Conservation (phyloP, 2,888 invertebrate genomes). For the Busseola fusca region DNA sequence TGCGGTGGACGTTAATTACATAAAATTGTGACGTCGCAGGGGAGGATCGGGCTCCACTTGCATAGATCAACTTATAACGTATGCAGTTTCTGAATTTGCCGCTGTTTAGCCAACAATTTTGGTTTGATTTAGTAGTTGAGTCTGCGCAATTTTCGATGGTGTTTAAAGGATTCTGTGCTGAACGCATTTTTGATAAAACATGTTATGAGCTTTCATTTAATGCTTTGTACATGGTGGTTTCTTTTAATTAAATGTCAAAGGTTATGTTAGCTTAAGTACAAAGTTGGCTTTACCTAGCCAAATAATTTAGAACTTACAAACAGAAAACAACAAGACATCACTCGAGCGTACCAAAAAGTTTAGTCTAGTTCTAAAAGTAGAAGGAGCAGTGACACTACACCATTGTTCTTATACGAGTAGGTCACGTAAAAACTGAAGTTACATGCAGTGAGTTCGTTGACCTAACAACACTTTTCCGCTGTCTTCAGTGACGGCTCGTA, state of each 20-base stretch:
- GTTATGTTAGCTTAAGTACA: neutral
- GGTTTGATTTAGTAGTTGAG: constrained; percentile 46
- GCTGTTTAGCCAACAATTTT: constrained; percentile 67
- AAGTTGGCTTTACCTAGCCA: neutral
- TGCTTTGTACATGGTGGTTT: neutral
- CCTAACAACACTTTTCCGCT: constrained; percentile 50
- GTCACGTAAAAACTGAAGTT: constrained; percentile 59
- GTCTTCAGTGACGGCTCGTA: constrained; percentile 41
- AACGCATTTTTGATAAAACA: neutral
- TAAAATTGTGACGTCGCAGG: constrained; percentile 82
- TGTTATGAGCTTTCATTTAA: neutral
- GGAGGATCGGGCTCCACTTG: constrained; percentile 70
- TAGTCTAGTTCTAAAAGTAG: constrained; percentile 40
- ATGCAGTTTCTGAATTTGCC: constrained; percentile 74
- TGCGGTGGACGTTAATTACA: constrained; percentile 79
- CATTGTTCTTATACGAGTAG: constrained; percentile 57
- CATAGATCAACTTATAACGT: constrained; percentile 73
- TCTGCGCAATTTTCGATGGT: constrained; percentile 20
- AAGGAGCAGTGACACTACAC: constrained; percentile 49
- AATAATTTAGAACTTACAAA: constrained; percentile 33
- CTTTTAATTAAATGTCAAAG: constrained; percentile 5
- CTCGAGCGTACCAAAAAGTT: constrained; percentile 38
- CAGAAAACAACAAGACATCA: constrained; percentile 27
- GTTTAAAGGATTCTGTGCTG: neutral
- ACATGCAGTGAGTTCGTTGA: constrained; percentile 54